Conservation (phyloP, 2,888 invertebrate genomes). For the Frankliniella fusca region DNA sequence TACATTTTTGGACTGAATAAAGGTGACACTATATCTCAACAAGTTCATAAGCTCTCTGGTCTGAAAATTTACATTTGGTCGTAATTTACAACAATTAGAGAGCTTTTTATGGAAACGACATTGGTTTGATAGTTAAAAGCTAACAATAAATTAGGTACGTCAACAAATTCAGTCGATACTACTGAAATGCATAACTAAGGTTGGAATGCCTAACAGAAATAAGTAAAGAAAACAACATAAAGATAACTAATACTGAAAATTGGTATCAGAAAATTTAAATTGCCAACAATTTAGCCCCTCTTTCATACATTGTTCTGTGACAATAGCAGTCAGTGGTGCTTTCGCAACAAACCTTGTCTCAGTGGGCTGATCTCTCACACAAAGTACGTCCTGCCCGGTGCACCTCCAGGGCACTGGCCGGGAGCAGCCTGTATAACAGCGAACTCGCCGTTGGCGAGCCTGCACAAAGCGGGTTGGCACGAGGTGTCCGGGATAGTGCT, state of each 20-base stretch:
- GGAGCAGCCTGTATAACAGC: background rate
- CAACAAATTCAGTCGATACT: background rate
- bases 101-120: background rate
- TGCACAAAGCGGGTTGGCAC: slow-evolving; percentile 37
- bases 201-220: background rate
- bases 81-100: too few relatives aligned
- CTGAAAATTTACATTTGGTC: background rate
- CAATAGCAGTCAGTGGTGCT: background rate
- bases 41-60: background rate
- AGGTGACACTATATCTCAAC: background rate
- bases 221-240: background rate
- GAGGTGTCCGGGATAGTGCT: slow-evolving; percentile 43
- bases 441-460: slow-evolving; percentile 15
- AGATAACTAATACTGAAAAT: background rate
- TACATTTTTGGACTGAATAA: too few relatives aligned
- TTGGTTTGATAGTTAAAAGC: background rate
- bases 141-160: slow-evolving; percentile 13
- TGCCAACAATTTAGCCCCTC: background rate
- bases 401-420: background rate
- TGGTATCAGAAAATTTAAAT: background rate
- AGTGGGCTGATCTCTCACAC: background rate
- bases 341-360: background rate
- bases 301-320: background rate
- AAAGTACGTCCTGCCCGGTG: slow-evolving; percentile 15
- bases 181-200: background rate